A percentile compares a stretch with the other conserved stretches of the same genome.
phyloP scores from a whole-genome alignment of 2,113 vertebrate species.

The Gadus macrocephalus region DNA sequence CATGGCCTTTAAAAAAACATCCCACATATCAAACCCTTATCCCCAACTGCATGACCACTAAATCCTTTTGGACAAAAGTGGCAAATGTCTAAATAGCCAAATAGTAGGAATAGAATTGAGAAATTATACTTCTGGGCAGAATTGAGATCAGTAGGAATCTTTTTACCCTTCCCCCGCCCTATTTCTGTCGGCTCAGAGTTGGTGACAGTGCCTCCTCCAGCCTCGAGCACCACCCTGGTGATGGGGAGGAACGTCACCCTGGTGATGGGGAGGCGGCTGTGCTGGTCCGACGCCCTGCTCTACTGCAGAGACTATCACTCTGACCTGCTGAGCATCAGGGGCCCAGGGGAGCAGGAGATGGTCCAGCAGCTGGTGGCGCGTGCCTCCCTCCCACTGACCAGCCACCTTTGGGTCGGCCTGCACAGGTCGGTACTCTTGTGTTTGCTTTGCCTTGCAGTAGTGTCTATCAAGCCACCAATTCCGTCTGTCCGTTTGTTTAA shows the following conservation, averaged over 20 bases:
- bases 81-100: too few relatives aligned
- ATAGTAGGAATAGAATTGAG: too few relatives aligned
- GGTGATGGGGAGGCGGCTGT: conserved; percentile 19
- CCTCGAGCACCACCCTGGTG: neutral
- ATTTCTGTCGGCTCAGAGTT: neutral
- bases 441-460: neutral
- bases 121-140: too few relatives aligned
- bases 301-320: conserved; percentile 26
- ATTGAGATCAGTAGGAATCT: too few relatives aligned
- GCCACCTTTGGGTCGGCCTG: conserved; percentile 31
- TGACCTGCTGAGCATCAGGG: conserved; percentile 26
- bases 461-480: neutral
- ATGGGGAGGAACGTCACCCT: conserved; percentile 7
- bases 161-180: neutral
- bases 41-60: too few relatives aligned
- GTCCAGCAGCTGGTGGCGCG: neutral
- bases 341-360: conserved; percentile 20
- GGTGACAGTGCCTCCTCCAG: neutral
- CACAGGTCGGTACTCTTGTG: conserved; percentile 15
- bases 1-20: too few relatives aligned
- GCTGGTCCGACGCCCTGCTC: conserved; percentile 30
- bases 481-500: neutral
- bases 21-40: too few relatives aligned
- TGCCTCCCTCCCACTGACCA: neutral
- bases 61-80: too few relatives aligned